Evolutionary conservation across 2,113 vertebrate genomes (phyloP).

Genomic region (Catharus minimus): DNA sequence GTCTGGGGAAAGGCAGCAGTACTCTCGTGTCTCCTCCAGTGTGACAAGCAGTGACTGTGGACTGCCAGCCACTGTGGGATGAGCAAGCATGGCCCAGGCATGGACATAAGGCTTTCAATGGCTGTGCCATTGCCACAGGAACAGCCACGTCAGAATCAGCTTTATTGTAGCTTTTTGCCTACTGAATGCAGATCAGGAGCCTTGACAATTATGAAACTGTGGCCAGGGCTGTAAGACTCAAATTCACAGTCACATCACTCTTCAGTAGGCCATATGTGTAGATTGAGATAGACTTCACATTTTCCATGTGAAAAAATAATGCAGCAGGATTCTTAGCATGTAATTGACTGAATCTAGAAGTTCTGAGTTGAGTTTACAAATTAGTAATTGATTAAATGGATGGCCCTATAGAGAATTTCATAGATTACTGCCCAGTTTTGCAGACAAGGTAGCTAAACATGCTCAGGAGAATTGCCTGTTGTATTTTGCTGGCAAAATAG

Average conservation of each 20-base stretch:
- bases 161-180: neutral
- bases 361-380: neutral
- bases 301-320: neutral
- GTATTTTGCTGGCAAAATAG: neutral
- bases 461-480: neutral
- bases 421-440: neutral
- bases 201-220: neutral
- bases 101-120: accelerated
- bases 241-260: neutral
- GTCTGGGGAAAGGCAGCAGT: neutral
- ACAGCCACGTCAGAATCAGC: neutral
- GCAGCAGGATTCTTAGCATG: neutral
- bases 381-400: neutral
- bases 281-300: neutral
- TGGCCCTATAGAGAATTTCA: neutral
- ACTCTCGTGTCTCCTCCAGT: neutral
- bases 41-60: neutral
- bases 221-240: neutral
- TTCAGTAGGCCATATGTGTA: neutral
- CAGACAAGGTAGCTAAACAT: neutral
- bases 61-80: neutral
- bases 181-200: neutral
- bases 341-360: neutral
- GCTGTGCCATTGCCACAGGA: neutral
- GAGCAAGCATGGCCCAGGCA: neutral